These are phyloP conservation scores for Meteorus cinctellus DNA, from an alignment of 2,888 invertebrate genomes.

Conservation along the genomic window DNA sequence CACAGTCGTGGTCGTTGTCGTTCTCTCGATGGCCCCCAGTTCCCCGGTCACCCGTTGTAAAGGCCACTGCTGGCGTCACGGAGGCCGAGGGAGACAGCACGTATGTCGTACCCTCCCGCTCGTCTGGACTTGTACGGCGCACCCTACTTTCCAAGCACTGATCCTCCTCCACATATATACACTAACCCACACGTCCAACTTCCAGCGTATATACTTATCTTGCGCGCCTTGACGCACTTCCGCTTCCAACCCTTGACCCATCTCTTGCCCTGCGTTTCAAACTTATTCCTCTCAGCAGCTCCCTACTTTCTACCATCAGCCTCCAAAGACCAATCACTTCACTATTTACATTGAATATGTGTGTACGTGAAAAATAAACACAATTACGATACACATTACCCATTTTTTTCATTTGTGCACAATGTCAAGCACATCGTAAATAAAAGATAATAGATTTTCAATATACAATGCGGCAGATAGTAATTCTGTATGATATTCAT, in stretches of 20 bases:
- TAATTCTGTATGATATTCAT: not conserved
- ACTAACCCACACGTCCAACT: conserved; percentile 19
- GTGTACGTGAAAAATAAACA: conserved; percentile 27
- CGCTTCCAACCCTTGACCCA: conserved; percentile 66
- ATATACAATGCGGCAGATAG: not conserved
- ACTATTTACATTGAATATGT: conserved; percentile 26
- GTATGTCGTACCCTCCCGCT: conserved; percentile 46
- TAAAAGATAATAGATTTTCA: not conserved
- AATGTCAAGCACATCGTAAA: too few species aligned
- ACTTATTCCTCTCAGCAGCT: not conserved
- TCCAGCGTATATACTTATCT: conserved; percentile 47
- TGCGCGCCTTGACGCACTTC: conserved; percentile 66
- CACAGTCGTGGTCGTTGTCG: conserved; percentile 37
- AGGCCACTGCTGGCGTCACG: conserved; percentile 23
- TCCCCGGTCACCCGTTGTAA: conserved; percentile 33
- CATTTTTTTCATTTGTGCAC: too few species aligned
- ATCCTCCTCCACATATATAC: not conserved
- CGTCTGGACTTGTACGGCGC: conserved; percentile 13
- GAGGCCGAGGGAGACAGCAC: conserved; percentile 1
- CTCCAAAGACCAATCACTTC: conserved; percentile 50
- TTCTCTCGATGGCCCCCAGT: conserved; percentile 40
- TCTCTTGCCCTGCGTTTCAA: conserved; percentile 51
- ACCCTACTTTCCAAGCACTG: conserved; percentile 7
- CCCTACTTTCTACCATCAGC: conserved; percentile 56
- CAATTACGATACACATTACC: too few species aligned